Evolutionary conservation across 2,797 vertebrate species (phyloP), one percentile per base, ranked within the genome.

Genomic region (Siniperca undulata): DNA sequence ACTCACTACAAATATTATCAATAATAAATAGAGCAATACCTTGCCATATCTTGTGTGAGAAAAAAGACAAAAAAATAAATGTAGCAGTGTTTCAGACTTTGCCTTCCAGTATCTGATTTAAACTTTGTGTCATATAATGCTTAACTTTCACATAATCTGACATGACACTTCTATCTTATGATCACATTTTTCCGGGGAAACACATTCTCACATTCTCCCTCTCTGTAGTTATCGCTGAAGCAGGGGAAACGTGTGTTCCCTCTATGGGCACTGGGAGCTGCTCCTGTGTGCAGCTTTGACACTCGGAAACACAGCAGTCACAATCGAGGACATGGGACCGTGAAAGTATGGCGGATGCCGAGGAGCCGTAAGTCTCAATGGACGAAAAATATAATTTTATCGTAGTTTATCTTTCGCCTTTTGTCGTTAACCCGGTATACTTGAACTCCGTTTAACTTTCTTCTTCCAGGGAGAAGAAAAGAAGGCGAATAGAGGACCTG

Each of bases 401-500:
- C 50, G 20, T 56, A 22, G 9, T 44, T 55, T 19, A 82, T 72
- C 42, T 14, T 30, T 27, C 34, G 24, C 24, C 19, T 56, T 82
- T 38, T 78, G 38, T 48, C 81, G 44, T 19, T 53, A 69, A 55
- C 56, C 30, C 79, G 89, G 88, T 92, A 89, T 93, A 92, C 88
- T 93, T 95, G 94, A 96, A 96, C 94, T 92, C 94, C 92, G 93
- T 95, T 96, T 96, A 94, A 94, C 95, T 96, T 94, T 96, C 95
- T 96, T 91, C 86, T 89, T 97, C 94, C 96, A 99, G 98, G 97
- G 97, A 98, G 97, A 98, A 98, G 98, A 99, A 99, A 99, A 98
- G 97, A 99, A 98, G 97, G 97, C 97, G 97, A 98, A 96, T 98
- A 97, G 98, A 98, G 96, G 98, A 99, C 97, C 96, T 97, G 96